Base-by-base conservation (phyloP, 2,797 vertebrate genomes). In the Eptatretus atami region DNA sequence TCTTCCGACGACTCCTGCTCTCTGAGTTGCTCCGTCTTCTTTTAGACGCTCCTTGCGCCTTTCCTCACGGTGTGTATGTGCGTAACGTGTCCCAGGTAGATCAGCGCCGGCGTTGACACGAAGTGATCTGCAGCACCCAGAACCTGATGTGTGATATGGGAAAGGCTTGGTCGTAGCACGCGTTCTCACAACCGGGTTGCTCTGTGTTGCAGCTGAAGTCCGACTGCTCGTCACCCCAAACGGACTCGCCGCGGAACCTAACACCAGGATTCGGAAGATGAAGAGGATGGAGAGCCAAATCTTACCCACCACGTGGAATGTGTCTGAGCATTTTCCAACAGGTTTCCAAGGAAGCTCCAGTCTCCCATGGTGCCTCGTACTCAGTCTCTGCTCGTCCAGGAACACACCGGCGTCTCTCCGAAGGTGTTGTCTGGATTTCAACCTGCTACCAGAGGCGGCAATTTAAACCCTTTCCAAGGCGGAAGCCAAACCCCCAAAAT, bases 51-150 rank as follows among this genome's bases (percentile, higher is more conserved):
- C 81, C 70, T 78, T 85, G 66, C 76, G 81, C 74, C 90, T 93
- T 73, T 92, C 82, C 68, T 95, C 86, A 83, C 84, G 82, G 71
- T 84, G 87, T 70, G 92, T 81, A 92, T 80, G 74, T 95, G 86
- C 67, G 94, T 77, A 70, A 93, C 86, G 1, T 95, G 87, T 69
- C 87, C 90, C 80, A 98, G 76, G 75, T 95, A 98, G 76, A 94
- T 86, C 72, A 98, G 86, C 0, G 87, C 92, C 24, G 31, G 31
- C 6, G 31, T 44, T 3, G 31, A 44, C 31, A 44, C 31, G 31
- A 44, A 44, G 31, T 44, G 6, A 44, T 8, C 6, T 44, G 31
- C 31, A 44, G 31, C 31, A 83, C 81, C 82, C 82, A 86, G 69
- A 80, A 81, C 63, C 81, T 79, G 68, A 84, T 80, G 63, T 84